A percentile compares a stretch with the other conserved stretches of the same genome.
Conservation (phyloP, 1,140 invertebrate species). For the Ips nitidus region DNA sequence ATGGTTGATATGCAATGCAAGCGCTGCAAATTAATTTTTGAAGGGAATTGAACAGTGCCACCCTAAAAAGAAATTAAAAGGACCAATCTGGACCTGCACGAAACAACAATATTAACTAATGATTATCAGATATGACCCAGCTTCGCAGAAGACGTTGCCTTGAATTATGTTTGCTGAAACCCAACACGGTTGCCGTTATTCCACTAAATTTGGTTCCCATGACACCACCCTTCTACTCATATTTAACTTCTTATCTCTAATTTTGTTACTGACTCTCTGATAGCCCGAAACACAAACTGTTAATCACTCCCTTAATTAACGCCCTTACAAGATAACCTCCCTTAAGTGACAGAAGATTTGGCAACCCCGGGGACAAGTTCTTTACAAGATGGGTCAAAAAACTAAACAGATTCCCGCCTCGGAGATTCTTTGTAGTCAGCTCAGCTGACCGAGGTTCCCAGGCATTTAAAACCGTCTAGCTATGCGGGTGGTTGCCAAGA, state of each 20-base stretch:
- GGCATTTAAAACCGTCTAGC: slow-evolving; percentile 33
- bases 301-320: too few species aligned
- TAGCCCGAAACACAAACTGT: too few species aligned
- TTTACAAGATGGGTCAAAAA: slow-evolving; percentile 30
- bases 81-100: slow-evolving; percentile 29
- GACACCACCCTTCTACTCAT: too few species aligned
- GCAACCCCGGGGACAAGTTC: slow-evolving; percentile 23
- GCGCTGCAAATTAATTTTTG: too few species aligned
- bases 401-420: slow-evolving; percentile 36
- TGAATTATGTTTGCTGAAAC: slow-evolving; percentile 9
- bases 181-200: slow-evolving; percentile 12
- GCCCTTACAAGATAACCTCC: too few species aligned
- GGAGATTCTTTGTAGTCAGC: slow-evolving; percentile 29
- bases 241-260: too few species aligned
- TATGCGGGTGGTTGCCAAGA: slow-evolving; percentile 31
- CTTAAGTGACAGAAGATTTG: not conserved
- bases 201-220: not conserved
- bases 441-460: slow-evolving; percentile 35
- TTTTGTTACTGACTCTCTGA: too few species aligned
- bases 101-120: slow-evolving; percentile 35
- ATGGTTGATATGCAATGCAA: not conserved
- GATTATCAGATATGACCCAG: slow-evolving; percentile 26
- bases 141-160: slow-evolving; percentile 24
- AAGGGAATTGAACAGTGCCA: too few species aligned
- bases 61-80: slow-evolving; percentile 21